Base-by-base conservation (phyloP, 2,888 invertebrate species). In the Platycheirus albimanus region DNA sequence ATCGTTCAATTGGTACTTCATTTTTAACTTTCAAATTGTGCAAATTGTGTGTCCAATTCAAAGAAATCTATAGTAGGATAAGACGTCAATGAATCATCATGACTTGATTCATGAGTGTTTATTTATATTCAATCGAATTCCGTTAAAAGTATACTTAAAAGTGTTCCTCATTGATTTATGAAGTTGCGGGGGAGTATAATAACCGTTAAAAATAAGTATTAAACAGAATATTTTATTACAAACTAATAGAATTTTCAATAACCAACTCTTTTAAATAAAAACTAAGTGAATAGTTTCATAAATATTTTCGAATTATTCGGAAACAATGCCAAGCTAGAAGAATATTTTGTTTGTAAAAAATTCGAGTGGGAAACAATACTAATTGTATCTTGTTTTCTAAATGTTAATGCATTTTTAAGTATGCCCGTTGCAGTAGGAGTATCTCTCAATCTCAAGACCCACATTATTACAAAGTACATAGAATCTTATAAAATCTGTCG, bases 201-300 rank as follows among this genome's bases (percentile, higher is more conserved):
- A 49, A 66, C 51, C 15, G 19, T 66, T 45, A 38, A 58, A 71
- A 56, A 66, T 66, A 20, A 20, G 47, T 66, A 52, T 66, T 64
- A 56, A n/a, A 51, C 58, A 58, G 51, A 71, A 78, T 66, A 47
- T 76, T 56, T 63, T 30, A n/a, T 24, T 17, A n/a, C 19, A 67
- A 75, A 38, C 11, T 56, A 56, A 13, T 56, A 49, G 38, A 13
- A 13, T 41, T 41, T 41, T n/a, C n/a, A 5, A 41, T n/a, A 41
- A 13, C 24, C 5, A 24, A 24, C 3, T 33, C 3, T 4, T 33
- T 3, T 5, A 41, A 41, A n/a, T 13, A 41, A 3, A 41, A 41
- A 41, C 13, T n/a, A n/a, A 13, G 24, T 24, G 3, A 24, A 24
- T 24, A 24, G 3, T 24, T 24, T 24, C 24, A 24, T 3, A 5